Evolutionary conservation across 1,140 invertebrate genomes (phyloP).

Genomic region (Procambarus clarkii): DNA sequence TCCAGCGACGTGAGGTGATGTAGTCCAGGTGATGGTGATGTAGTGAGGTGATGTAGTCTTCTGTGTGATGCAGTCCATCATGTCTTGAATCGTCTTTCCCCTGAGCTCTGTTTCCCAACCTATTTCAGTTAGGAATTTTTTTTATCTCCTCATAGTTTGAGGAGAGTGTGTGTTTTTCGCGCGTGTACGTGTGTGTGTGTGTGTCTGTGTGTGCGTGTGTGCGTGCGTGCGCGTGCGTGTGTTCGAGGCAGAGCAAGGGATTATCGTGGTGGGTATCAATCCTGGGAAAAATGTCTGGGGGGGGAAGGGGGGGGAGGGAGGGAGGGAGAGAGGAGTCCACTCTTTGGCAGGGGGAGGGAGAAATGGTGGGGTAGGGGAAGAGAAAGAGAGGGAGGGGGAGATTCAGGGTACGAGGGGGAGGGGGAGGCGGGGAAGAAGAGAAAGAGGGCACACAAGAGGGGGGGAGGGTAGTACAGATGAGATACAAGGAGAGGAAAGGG

Average conservation of each 20-base stretch:
- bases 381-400: not conserved
- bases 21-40: no score
- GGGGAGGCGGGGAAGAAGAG: not conserved
- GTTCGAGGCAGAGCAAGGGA: not conserved
- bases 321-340: not conserved
- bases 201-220: conserved; percentile 29
- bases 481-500: not conserved
- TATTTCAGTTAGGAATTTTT: no score
- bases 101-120: no score
- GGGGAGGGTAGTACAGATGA: not conserved
- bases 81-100: no score
- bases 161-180: no score
- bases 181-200: conserved; percentile 14
- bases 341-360: not conserved
- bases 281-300: not conserved
- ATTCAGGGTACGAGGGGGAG: no score
- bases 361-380: not conserved
- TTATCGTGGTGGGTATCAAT: not conserved
- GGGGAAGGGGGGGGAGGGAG: not conserved
- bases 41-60: no score
- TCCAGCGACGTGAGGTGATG: no score
- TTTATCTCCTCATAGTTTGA: no score
- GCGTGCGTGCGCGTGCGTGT: conserved; percentile 4
- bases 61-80: no score
- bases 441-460: not conserved